Percentiles rank a stretch among this genome's conserved stretches.
These are phyloP conservation scores for Augochlorella aurata DNA, from an alignment of 2,888 invertebrate species.

Conservation along the genomic window DNA sequence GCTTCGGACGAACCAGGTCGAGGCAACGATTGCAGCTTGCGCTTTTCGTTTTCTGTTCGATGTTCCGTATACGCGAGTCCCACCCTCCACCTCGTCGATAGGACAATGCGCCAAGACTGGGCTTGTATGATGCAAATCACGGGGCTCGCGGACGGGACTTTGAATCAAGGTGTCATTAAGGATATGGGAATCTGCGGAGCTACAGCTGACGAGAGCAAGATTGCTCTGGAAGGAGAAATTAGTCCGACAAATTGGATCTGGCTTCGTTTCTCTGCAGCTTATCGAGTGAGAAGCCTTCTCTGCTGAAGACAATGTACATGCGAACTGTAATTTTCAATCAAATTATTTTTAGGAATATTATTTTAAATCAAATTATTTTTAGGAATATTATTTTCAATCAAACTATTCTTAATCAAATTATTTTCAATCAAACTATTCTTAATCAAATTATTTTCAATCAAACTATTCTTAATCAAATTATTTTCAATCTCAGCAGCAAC, in stretches of 20 bases:
- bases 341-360: too few relatives aligned
- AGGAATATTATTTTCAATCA: too few relatives aligned
- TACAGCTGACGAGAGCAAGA: neutral
- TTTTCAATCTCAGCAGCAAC: too few relatives aligned
- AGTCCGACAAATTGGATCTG: neutral
- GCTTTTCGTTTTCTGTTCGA: neutral
- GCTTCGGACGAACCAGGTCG: conserved; percentile 4
- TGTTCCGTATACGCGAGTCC: neutral
- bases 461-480: too few relatives aligned
- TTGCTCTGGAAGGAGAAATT: neutral
- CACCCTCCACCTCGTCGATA: neutral
- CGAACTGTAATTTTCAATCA: too few relatives aligned
- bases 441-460: too few relatives aligned
- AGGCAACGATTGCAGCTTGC: conserved; percentile 1
- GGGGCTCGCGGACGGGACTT: neutral
- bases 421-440: too few relatives aligned
- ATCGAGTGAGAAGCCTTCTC: too few relatives aligned
- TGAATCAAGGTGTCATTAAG: neutral
- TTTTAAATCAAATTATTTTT: too few relatives aligned
- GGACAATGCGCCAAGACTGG: conserved; percentile 9
- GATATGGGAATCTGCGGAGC: neutral
- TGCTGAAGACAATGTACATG: too few relatives aligned
- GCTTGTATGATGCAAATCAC: conserved; percentile 25
- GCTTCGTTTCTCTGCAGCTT: too few relatives aligned
- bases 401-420: too few relatives aligned